These are phyloP conservation scores for Myotis brandtii DNA, from an alignment of 2,113 vertebrate species.

Conservation along the genomic window DNA sequence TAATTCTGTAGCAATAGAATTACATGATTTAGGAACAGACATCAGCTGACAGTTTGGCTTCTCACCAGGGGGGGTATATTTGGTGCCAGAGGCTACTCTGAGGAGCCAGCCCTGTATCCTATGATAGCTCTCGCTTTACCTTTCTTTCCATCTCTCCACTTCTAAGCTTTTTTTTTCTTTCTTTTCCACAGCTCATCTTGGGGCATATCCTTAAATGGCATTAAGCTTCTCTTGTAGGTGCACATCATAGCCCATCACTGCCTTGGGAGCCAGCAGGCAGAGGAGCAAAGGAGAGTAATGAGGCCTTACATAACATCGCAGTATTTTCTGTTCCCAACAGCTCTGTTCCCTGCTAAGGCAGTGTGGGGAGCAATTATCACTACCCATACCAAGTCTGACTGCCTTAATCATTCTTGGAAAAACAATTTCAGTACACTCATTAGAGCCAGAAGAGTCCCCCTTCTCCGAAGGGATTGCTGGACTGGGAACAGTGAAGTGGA, in stretches of 20 bases:
- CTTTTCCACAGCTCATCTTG: not conserved
- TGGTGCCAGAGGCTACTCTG: not conserved
- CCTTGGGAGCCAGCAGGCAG: constrained; percentile 27
- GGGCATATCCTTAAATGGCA: constrained; percentile 23
- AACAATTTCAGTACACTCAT: constrained; percentile 61
- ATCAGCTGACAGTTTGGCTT: not conserved
- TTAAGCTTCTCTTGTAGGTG: not conserved
- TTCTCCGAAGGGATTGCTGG: constrained; percentile 55
- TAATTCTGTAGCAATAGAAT: not conserved
- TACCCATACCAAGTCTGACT: constrained; percentile 32
- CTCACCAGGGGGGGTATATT: not conserved
- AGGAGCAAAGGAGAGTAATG: not conserved
- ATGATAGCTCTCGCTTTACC: not conserved
- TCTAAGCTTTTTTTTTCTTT: not conserved
- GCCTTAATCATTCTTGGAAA: constrained; percentile 60
- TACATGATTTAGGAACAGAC: not conserved
- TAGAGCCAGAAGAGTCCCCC: constrained; percentile 54
- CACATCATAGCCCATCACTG: not conserved
- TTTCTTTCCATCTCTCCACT: constrained; percentile 2
- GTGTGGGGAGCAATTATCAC: constrained; percentile 64
- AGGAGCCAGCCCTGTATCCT: not conserved
- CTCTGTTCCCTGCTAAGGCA: constrained; percentile 71
- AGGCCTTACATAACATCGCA: constrained; percentile 57
- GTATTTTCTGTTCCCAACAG: constrained; percentile 56
- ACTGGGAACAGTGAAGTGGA: constrained; percentile 45